Conservation (phyloP, 2,797 vertebrate genomes). For the Hydrocynus forskahlii region DNA sequence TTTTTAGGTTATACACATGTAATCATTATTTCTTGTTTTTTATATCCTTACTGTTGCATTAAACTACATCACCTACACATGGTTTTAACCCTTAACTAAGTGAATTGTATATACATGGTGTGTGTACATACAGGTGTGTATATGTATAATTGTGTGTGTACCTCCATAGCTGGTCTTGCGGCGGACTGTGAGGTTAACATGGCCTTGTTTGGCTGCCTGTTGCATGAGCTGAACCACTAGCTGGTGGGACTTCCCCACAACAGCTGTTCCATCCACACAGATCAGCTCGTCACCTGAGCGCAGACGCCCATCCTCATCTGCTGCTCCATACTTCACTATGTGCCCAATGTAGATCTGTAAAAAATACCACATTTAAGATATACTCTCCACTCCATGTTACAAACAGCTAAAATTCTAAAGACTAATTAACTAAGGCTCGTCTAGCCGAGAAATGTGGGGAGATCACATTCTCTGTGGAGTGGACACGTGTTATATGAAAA, state of each 20-base stretch:
- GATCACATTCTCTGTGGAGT: neutral
- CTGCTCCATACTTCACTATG: constrained; percentile 96
- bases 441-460: neutral
- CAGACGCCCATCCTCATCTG: constrained; percentile 94
- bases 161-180: constrained; percentile 93
- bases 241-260: constrained; percentile 98
- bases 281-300: constrained; percentile 96
- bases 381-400: neutral
- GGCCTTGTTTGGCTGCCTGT: constrained; percentile 97
- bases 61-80: too few relatives aligned
- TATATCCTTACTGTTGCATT: too few relatives aligned
- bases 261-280: constrained; percentile 96
- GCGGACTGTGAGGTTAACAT: constrained; percentile 95
- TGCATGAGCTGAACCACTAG: constrained; percentile 99
- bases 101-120: neutral
- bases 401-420: too few relatives aligned
- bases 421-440: neutral
- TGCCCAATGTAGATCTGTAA: constrained; percentile 97
- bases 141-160: constrained; percentile 58
- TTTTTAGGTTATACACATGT: too few relatives aligned
- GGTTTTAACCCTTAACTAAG: too few relatives aligned
- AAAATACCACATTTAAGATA: neutral
- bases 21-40: too few relatives aligned
- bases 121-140: neutral
- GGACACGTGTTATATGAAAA: neutral